These are phyloP conservation scores for Tolmerus cingulatus DNA, from an alignment of 2,888 invertebrate genomes.

Conservation along the genomic window DNA sequence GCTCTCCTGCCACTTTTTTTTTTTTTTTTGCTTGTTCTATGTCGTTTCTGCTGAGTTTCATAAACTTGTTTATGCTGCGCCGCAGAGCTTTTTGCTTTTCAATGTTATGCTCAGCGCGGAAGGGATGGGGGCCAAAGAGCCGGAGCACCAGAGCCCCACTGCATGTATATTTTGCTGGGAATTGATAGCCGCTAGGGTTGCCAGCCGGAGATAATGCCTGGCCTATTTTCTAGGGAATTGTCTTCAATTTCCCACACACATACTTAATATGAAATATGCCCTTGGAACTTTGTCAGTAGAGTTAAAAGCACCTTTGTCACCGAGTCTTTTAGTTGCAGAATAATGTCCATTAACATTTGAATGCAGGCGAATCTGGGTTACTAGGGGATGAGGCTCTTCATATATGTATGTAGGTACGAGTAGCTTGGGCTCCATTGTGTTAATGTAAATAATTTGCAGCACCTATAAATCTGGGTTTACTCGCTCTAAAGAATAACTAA, in stretches of 20 bases:
- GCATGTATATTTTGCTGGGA: background rate
- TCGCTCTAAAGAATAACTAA: no score
- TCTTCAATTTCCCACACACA: background rate
- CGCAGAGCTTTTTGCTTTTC: background rate
- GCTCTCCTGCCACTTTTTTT: background rate
- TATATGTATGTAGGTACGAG: no score
- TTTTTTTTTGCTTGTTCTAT: background rate
- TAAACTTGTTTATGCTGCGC: conserved; percentile 17
- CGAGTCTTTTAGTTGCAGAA: background rate
- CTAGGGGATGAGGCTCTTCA: background rate
- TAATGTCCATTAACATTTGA: background rate
- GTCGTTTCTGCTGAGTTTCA: background rate
- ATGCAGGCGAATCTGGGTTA: background rate
- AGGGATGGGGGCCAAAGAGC: background rate
- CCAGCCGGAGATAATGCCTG: background rate
- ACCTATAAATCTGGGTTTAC: background rate
- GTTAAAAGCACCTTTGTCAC: background rate
- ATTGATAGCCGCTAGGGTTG: background rate
- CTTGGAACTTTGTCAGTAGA: background rate
- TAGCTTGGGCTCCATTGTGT: background rate
- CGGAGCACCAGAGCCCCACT: background rate
- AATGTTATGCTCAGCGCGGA: background rate
- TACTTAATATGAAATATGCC: background rate
- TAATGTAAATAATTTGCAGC: background rate
- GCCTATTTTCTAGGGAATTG: background rate